Evolutionary conservation across 1,140 invertebrate species (phyloP), one percentile per base, ranked within the genome.

Genomic region (Drosophila hydei): DNA sequence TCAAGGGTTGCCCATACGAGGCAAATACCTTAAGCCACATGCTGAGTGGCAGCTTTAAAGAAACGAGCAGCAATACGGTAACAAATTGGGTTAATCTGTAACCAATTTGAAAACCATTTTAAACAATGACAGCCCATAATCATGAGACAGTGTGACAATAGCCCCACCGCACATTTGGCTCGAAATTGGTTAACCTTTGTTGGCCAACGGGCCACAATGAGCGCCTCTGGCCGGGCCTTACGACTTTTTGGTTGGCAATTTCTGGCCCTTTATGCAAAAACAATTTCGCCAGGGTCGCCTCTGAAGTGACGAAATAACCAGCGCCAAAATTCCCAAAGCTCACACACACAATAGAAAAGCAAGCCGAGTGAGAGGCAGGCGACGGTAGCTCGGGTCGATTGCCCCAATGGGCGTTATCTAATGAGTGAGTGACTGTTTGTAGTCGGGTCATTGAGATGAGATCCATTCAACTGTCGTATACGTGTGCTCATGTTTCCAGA

Each of bases 401-500:
- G 36, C 6, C 68, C 55, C 56, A 23, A 43, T 43, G 45, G 52
- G 52, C 52, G 54, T 52, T 60, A 83, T 83, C 79, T 83, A 81
- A 81, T 83, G 79, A 84, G 73, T 79, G 58, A 54, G 62, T 11
- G 48, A 14, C 51, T 42, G 52, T 42, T 60, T 63, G 75, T 54
- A 62, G 70, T 55, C 25, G 47, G 79, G 70, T 83, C 79, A 81
- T 63, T 67, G 56, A 77, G 52, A 83, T 74, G 79, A 43, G 52
- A 51, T 63, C 64, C 78, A 83, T 77, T 83, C 79, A 83, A 65
- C 74, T 81, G 79, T 77, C 79, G 64, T 60, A 47, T 62, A 54
- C 60, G 70, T 69, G 60, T 51, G 61, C 50, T 51, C 19, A 64
- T 56, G 45, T 54, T 56, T 42, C n/a, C n/a, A 36, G 7, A 8